Percentiles rank a stretch among this genome's conserved stretches.
Evolutionary conservation across 2,113 vertebrate genomes (phyloP).

Genomic region (Psettodes erumei): DNA sequence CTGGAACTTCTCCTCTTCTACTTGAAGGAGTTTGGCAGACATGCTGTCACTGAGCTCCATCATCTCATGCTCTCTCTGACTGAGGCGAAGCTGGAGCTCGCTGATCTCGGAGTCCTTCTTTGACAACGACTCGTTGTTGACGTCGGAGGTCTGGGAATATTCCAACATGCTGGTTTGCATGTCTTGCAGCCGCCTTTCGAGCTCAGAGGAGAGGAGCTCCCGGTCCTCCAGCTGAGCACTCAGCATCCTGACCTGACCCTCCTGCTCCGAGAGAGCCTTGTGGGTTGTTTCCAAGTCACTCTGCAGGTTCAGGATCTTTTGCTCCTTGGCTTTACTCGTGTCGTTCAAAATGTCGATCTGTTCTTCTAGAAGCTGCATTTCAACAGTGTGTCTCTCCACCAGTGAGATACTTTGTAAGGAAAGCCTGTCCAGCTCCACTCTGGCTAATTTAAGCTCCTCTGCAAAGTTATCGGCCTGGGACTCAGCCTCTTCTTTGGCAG

Average conservation of each 20-base stretch:
- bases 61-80: conserved; percentile 88
- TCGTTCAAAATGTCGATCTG: conserved; percentile 86
- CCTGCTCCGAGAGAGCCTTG: conserved; percentile 82
- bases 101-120: conserved; percentile 81
- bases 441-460: conserved; percentile 80
- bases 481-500: conserved; percentile 83
- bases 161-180: conserved; percentile 80
- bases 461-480: conserved; percentile 59
- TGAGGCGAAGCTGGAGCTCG: conserved; percentile 80
- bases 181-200: conserved; percentile 77
- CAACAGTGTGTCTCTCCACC: conserved; percentile 75
- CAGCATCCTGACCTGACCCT: conserved; percentile 78
- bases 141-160: conserved; percentile 76
- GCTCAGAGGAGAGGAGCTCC: conserved; percentile 76
- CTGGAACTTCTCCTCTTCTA: conserved; percentile 90
- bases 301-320: conserved; percentile 87
- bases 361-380: conserved; percentile 83
- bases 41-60: conserved; percentile 87
- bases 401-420: conserved; percentile 79
- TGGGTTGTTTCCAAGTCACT: conserved; percentile 84
- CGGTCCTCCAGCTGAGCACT: conserved; percentile 83
- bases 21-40: conserved; percentile 89
- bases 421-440: conserved; percentile 71
- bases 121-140: conserved; percentile 79
- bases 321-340: conserved; percentile 86